Evolutionary conservation across 2,113 vertebrate species (phyloP).

Genomic region (Apteryx mantelli): DNA sequence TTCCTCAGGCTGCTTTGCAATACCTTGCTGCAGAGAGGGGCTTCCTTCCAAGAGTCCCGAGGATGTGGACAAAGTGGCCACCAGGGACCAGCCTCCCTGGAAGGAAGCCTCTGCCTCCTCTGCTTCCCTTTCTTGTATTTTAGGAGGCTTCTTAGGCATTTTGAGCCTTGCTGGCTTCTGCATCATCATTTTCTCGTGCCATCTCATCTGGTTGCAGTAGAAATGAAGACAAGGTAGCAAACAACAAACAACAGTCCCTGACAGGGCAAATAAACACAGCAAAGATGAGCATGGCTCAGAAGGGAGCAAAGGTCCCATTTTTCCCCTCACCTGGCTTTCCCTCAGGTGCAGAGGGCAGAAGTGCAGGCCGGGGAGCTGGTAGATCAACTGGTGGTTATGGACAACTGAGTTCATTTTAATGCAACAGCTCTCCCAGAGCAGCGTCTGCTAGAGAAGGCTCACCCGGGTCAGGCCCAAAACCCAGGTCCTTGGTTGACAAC

Average conservation of each 20-base stretch:
- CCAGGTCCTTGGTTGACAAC: background rate
- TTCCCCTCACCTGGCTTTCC: background rate
- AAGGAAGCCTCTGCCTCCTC: background rate
- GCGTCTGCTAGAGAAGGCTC: background rate
- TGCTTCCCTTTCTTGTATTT: background rate
- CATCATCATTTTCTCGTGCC: background rate
- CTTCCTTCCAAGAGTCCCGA: background rate
- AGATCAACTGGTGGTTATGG: background rate
- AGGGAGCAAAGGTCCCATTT: background rate
- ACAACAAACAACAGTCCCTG: background rate
- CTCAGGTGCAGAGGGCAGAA: background rate
- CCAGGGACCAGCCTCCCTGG: background rate
- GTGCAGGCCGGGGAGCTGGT: background rate
- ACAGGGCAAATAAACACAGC: background rate
- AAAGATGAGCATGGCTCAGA: background rate
- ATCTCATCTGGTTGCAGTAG: background rate
- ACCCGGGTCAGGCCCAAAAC: background rate
- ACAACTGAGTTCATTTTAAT: background rate
- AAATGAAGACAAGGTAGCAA: conserved; percentile 4
- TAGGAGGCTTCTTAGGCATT: background rate
- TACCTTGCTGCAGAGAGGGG: background rate
- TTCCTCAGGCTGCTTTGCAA: background rate
- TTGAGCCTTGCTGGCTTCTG: background rate
- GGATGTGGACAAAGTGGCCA: background rate
- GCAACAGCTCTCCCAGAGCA: background rate